Evolutionary conservation across 2,113 vertebrate genomes (phyloP).

Genomic region (Chaetodon trifascialis): DNA sequence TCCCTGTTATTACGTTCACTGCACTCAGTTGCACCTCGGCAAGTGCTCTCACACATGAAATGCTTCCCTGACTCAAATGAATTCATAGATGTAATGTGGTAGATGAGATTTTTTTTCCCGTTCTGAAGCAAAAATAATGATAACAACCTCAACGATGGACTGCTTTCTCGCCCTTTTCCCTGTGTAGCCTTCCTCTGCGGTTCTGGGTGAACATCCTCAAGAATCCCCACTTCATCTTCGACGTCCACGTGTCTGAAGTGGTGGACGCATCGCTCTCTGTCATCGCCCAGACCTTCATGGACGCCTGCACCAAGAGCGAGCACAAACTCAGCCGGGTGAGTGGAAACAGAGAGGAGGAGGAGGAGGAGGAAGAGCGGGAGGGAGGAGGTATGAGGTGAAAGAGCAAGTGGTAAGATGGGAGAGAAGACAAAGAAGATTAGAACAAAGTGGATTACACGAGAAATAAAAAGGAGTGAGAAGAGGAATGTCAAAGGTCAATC

Average conservation of each 20-base stretch:
- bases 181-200: slow-evolving; percentile 91
- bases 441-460: slow-evolving; percentile 22
- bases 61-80: slow-evolving; percentile 26
- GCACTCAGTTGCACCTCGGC: slow-evolving; percentile 56
- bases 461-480: slow-evolving; percentile 1
- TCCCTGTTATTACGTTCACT: slow-evolving; percentile 59
- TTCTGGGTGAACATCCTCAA: slow-evolving; percentile 99
- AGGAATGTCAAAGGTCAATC: slow-evolving; percentile 3
- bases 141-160: background rate
- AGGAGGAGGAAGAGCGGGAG: background rate
- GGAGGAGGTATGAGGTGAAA: background rate
- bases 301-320: slow-evolving; percentile 98
- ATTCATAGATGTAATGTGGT: slow-evolving; percentile 37
- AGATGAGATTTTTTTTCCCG: slow-evolving; percentile 18
- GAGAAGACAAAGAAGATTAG: slow-evolving; percentile 27
- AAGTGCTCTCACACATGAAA: slow-evolving; percentile 56
- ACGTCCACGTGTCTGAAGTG: slow-evolving; percentile 96
- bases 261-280: slow-evolving; percentile 97
- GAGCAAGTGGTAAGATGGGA: slow-evolving; percentile 12
- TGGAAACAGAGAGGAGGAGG: background rate
- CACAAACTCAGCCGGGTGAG: slow-evolving; percentile 98
- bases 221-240: slow-evolving; percentile 98
- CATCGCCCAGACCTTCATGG: slow-evolving; percentile 99
- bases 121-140: slow-evolving; percentile 32
- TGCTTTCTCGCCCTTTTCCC: background rate